Base-by-base conservation (phyloP, 2,888 invertebrate species). In the Aleiodes testaceus region DNA sequence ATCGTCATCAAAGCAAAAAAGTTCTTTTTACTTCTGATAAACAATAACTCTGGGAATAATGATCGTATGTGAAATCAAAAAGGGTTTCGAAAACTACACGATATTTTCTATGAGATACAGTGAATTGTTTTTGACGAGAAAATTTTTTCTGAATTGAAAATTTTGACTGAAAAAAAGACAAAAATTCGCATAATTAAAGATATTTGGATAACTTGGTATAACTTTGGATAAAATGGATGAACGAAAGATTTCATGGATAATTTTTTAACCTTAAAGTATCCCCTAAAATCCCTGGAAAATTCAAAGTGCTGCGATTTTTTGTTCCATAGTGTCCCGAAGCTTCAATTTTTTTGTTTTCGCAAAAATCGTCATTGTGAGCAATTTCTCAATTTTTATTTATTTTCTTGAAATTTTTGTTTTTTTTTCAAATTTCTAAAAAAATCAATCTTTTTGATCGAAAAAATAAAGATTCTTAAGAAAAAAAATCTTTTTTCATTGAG, bases 31-130 rank as follows among this genome's bases (percentile, higher is more conserved):
- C 26, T 30, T 59, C 16, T 36, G n/a, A 59, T 36, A 59, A n/a
- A 36, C 59, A 36, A 59, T 59, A 59, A 12, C 30, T 59, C 59
- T 36, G 59, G 36, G 36, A 59, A 59, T 36, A 36, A 59, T 36
- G 26, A 59, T 59, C 59, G 42, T n/a, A 50, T 26, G 26, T 26
- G 26, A 26, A 26, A 26, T 26, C 26, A 26, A 26, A 26, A 26
- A 26, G 50, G 4, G 50, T 50, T 4, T 50, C 14, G 11, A 18
- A 50, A 50, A 50, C 50, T 50, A 50, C 50, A 5, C 20, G 20
- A 50, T 50, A 50, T 50, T 16, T 1, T 50, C n/a, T 50, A 50
- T 50, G 11, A 11, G 14, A 50, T 50, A 50, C 14, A 16, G n/a
- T 50, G 20, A 50, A 50, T 50, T 11, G 50, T 20, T 50, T 50